Percentiles rank a stretch among this genome's conserved stretches.
Conservation (phyloP, 2,113 vertebrate species). For the Neolamprologus tretocephalus region DNA sequence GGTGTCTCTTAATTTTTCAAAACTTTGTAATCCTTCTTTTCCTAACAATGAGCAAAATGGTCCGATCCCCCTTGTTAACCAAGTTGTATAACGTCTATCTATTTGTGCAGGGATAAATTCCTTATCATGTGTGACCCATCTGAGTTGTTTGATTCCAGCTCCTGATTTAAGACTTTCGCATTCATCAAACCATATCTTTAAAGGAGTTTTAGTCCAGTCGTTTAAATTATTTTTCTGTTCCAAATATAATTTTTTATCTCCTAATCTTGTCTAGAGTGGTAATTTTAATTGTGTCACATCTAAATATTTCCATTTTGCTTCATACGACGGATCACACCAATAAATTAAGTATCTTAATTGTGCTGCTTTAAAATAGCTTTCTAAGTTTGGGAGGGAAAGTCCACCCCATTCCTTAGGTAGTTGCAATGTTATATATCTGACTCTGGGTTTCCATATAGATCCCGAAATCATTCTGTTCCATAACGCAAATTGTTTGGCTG, state of each 20-base stretch:
- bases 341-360: too few relatives aligned
- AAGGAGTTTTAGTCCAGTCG: not conserved
- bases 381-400: too few relatives aligned
- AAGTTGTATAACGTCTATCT: too few relatives aligned
- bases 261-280: rapidly evolving
- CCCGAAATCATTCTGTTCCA: too few relatives aligned
- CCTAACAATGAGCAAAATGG: not conserved
- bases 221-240: not conserved
- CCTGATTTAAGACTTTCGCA: not conserved
- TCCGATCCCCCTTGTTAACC: too few relatives aligned
- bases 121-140: not conserved
- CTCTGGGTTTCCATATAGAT: too few relatives aligned
- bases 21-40: not conserved
- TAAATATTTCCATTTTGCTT: not conserved
- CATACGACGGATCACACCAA: rapidly evolving
- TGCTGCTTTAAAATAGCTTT: not conserved
- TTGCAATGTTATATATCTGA: too few relatives aligned
- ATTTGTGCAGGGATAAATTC: too few relatives aligned
- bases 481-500: too few relatives aligned
- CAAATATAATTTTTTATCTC: not conserved
- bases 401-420: too few relatives aligned
- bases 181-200: not conserved
- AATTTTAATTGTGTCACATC: not conserved
- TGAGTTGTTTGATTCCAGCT: not conserved
- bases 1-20: not conserved